phyloP scores from a whole-genome alignment of 2,888 invertebrate genomes.

The Palloptera scutellata region DNA sequence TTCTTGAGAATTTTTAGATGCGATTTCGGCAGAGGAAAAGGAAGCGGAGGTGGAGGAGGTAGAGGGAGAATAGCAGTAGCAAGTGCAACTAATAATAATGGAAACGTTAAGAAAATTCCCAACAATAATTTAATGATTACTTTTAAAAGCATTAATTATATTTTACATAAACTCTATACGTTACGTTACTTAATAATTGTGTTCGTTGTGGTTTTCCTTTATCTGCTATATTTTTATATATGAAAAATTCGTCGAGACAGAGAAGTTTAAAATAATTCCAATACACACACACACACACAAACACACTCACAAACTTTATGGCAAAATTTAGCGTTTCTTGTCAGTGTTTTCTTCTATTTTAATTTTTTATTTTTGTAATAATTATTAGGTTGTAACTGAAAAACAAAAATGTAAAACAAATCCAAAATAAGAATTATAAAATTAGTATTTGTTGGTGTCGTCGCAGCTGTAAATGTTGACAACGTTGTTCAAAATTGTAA shows the following conservation, averaged over 20 bases:
- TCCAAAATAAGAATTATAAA: not conserved
- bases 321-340: too few relatives aligned
- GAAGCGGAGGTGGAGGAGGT: not conserved
- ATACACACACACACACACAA: too few relatives aligned
- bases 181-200: slow-evolving; percentile 48
- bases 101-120: slow-evolving; percentile 38
- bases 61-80: not conserved
- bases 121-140: slow-evolving; percentile 42
- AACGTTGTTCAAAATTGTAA: too few relatives aligned
- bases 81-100: slow-evolving; percentile 32
- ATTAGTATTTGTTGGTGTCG: not conserved
- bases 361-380: not conserved
- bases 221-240: slow-evolving; percentile 33
- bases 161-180: slow-evolving; percentile 40
- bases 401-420: not conserved
- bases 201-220: slow-evolving; percentile 41
- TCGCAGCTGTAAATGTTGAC: not conserved
- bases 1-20: slow-evolving; percentile 16
- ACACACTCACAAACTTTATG: too few relatives aligned
- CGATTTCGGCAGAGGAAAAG: slow-evolving; percentile 17
- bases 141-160: slow-evolving; percentile 37
- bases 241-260: slow-evolving; percentile 25
- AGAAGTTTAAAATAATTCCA: too few relatives aligned
- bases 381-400: not conserved
- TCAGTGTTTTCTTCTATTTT: not conserved